Evolutionary conservation across 1,140 invertebrate species (phyloP), one percentile per base, ranked within the genome.

Genomic region (Atta cephalotes): DNA sequence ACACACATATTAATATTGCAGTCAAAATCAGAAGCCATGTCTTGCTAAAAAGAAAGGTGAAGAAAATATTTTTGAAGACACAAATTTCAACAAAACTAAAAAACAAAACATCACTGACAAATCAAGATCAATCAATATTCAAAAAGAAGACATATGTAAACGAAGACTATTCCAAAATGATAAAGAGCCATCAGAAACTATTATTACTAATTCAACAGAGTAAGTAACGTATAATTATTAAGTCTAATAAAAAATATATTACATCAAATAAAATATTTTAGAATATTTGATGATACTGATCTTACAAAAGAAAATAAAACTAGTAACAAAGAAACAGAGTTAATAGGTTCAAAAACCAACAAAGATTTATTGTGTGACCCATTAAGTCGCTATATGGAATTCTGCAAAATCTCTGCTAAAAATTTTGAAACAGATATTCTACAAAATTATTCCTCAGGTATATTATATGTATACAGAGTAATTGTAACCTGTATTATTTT

Each of bases 211-310:
- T 53, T n/a, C 28, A 10, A 39, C 10, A 16, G 28, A 70, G 78
- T 80, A 68, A 78, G 77, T 80, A 68, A 51, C 3, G 66, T 21
- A 79, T 21, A 56, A 53, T 53, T 65, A n/a, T 51, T 35, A 49
- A n/a, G 5, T n/a, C 5, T 14, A 7, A 49, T 68, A n/a, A 18
- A 18, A 78, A 65, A 28, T n/a, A 16, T 31, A 49, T 53, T 72
- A 18, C 31, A 16, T 12, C 18, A n/a, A 78, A 70, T 70, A 39
- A 60, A 74, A 71, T 45, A 28, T 71, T 71, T 58, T 9, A 79
- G 77, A 79, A 51, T 49, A 51, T 51, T n/a, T 49, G 18, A 79
- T 51, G 21, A 28, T 16, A n/a, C 0, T 18, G 25, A 66, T 21
- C 3, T 66, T 21, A 14, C 7, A 10, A 18, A 81, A 45, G 51